Percentiles rank a stretch among this genome's conserved stretches.
Evolutionary conservation across 2,113 vertebrate genomes (phyloP).

Genomic region (Acrocephalus kingi): DNA sequence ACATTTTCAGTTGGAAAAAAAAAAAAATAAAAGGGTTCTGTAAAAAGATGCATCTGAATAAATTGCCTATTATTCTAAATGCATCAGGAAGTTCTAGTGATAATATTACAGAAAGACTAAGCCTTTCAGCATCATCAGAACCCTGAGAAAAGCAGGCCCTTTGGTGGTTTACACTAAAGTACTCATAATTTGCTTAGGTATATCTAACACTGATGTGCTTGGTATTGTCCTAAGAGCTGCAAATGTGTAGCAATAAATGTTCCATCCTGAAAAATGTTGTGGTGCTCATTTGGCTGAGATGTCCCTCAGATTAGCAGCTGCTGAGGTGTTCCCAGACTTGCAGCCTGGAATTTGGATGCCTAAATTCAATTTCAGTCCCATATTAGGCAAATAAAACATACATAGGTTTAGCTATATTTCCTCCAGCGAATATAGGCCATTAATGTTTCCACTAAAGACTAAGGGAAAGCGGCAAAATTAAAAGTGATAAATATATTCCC

Average conservation of each 20-base stretch:
- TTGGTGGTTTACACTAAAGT: neutral
- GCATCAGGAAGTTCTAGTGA: neutral
- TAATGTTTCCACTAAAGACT: slow-evolving; percentile 28
- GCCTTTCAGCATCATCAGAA: neutral
- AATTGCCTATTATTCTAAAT: neutral
- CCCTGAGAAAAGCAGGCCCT: neutral
- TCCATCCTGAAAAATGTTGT: neutral
- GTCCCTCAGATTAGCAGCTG: neutral
- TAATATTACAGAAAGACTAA: neutral
- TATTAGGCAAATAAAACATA: neutral
- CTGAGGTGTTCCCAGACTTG: neutral
- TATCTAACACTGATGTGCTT: neutral
- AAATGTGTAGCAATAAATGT: neutral
- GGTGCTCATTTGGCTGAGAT: neutral
- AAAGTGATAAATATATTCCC: slow-evolving; percentile 57
- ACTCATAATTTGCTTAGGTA: neutral
- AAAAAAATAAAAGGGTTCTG: neutral
- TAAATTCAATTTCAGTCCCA: neutral
- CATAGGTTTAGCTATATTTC: neutral
- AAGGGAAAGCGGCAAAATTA: slow-evolving; percentile 2
- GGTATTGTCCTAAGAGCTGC: neutral
- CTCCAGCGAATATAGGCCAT: neutral
- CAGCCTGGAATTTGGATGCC: neutral
- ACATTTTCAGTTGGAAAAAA: neutral
- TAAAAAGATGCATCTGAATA: neutral